These are phyloP conservation scores for Alectura lathami DNA, from an alignment of 2,113 vertebrate species.

Conservation along the genomic window DNA sequence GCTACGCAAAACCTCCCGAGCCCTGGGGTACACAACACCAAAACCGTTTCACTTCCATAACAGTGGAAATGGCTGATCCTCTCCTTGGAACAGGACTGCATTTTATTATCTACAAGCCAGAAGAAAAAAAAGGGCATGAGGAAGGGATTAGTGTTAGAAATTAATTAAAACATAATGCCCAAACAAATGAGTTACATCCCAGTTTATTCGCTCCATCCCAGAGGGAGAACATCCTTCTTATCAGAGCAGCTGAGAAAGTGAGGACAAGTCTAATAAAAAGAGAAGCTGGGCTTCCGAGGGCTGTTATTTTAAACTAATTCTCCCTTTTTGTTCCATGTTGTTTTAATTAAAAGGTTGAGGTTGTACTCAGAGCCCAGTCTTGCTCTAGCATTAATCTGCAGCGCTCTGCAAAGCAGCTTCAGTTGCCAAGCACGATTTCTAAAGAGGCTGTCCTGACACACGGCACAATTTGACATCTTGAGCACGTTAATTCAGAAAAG, in stretches of 20 bases:
- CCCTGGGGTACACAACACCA: not conserved
- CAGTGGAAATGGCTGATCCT: not conserved
- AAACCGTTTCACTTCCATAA: fast-evolving
- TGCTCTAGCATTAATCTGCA: not conserved
- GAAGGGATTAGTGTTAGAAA: constrained; percentile 47
- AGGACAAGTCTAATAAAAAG: constrained; percentile 22
- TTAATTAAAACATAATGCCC: constrained; percentile 52
- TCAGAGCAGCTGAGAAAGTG: constrained; percentile 1
- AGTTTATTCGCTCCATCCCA: constrained; percentile 21
- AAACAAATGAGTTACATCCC: constrained; percentile 42
- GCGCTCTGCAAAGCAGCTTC: not conserved
- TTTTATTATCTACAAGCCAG: not conserved
- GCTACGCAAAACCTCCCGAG: not conserved
- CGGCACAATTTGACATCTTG: not conserved
- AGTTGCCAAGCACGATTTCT: not conserved
- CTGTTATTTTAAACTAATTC: constrained; percentile 54
- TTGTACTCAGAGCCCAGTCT: not conserved
- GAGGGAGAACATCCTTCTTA: constrained; percentile 33
- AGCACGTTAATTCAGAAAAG: not conserved
- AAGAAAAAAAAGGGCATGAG: not conserved
- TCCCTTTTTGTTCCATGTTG: not conserved
- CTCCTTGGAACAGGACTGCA: not conserved
- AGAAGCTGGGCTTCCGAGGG: not conserved
- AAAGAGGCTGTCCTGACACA: not conserved
- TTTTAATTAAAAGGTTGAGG: constrained; percentile 38